phyloP scores from a whole-genome alignment of 2,113 vertebrate genomes.

The Diadophis punctatus region DNA sequence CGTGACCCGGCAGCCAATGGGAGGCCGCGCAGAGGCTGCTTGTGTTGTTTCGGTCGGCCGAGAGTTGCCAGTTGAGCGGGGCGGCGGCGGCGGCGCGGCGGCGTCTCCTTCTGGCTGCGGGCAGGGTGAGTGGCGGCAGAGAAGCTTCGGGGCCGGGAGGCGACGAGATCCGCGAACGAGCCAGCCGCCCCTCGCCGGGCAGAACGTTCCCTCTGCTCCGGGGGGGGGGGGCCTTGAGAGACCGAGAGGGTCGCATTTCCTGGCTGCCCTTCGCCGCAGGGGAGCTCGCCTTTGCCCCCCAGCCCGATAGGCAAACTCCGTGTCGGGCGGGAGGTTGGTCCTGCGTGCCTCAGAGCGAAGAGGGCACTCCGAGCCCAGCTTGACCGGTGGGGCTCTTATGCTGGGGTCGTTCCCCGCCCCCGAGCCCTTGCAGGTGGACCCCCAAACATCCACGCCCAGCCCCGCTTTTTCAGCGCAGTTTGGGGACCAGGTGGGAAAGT shows the following conservation, averaged over 20 bases:
- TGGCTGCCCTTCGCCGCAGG: background rate
- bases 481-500: background rate
- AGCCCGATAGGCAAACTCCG: background rate
- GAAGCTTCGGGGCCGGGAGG: background rate
- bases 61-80: no score
- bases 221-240: background rate
- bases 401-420: background rate
- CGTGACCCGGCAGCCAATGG: no score
- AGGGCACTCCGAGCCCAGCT: background rate
- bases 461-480: background rate
- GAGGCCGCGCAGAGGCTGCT: no score
- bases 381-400: background rate
- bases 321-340: background rate
- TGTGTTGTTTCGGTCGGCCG: no score
- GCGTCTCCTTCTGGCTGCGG: background rate
- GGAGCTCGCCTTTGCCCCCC: background rate
- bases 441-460: background rate
- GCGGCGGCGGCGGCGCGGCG: no score
- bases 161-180: background rate
- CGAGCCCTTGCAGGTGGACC: background rate
- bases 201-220: background rate
- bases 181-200: background rate
- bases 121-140: background rate
- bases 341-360: no score
- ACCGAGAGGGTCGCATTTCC: background rate